Evolutionary conservation across 2,797 vertebrate species (phyloP).

Genomic region (Muscicapa striata): DNA sequence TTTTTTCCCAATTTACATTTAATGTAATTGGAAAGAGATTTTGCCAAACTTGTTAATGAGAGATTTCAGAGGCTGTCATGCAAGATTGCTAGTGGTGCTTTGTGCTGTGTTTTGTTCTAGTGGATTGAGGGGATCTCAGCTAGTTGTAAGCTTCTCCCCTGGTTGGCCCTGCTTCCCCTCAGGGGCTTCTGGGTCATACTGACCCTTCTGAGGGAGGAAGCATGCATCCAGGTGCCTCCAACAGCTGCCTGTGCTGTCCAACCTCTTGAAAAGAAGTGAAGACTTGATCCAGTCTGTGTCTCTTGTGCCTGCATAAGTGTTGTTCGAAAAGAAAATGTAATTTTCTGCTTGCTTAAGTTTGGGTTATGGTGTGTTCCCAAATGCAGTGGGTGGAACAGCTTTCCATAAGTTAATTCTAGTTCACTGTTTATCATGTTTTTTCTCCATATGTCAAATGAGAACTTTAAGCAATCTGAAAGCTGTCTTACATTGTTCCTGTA

Average conservation of each 20-base stretch:
- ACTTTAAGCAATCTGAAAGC: slow-evolving; percentile 8
- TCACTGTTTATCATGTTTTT: slow-evolving; percentile 11
- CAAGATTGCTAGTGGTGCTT: background rate
- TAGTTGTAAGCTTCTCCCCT: background rate
- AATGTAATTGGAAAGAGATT: slow-evolving; percentile 8
- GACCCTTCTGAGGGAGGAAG: background rate
- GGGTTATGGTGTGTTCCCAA: slow-evolving; percentile 31
- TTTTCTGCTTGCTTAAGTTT: slow-evolving; percentile 21
- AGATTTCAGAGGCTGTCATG: background rate
- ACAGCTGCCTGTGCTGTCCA: background rate
- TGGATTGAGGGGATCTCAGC: background rate
- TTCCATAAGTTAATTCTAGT: slow-evolving; percentile 16
- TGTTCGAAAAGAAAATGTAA: background rate
- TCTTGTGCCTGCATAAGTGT: background rate
- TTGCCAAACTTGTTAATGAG: slow-evolving; percentile 6
- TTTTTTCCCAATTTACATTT: slow-evolving; percentile 2
- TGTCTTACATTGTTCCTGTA: background rate
- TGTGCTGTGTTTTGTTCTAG: background rate
- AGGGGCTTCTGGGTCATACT: background rate
- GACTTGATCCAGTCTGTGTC: background rate
- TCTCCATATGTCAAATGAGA: slow-evolving; percentile 54
- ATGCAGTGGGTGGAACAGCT: slow-evolving; percentile 50
- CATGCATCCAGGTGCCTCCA: background rate
- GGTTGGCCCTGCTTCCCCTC: background rate
- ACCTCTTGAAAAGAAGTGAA: background rate